phyloP scores from a whole-genome alignment of 2,888 invertebrate species.

The Cantharis nigra region DNA sequence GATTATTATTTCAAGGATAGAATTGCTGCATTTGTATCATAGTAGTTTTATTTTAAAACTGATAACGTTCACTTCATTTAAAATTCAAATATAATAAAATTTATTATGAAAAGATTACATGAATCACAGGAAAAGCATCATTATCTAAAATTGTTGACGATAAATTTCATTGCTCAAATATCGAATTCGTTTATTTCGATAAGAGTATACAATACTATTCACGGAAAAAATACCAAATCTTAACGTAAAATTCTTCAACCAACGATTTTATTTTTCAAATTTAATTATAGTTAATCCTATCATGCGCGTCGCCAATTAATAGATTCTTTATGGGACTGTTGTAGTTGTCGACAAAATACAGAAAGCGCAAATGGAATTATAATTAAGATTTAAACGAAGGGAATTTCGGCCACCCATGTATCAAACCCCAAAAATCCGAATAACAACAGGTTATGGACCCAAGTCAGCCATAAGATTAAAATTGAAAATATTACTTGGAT shows the following conservation, averaged over 20 bases:
- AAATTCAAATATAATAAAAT: not conserved
- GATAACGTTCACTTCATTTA: not conserved
- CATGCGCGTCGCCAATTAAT: too few species aligned
- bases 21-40: not conserved
- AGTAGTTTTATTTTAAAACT: not conserved
- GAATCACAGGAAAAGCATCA: conserved; percentile 3
- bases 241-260: not conserved
- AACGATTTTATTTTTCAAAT: too few species aligned
- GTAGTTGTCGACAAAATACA: too few species aligned
- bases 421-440: too few species aligned
- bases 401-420: too few species aligned
- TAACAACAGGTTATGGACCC: too few species aligned
- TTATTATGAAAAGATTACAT: not conserved
- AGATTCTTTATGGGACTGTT: too few species aligned
- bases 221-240: not conserved
- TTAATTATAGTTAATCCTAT: too few species aligned
- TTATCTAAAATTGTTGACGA: not conserved
- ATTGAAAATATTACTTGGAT: too few species aligned
- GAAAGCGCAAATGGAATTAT: too few species aligned
- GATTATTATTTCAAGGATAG: not conserved
- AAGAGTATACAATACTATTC: not conserved
- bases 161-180: not conserved
- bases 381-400: too few species aligned
- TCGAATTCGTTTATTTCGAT: not conserved
- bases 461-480: too few species aligned